Evolutionary conservation across 1,140 invertebrate genomes (phyloP).

Genomic region (Drosophila parvula): DNA sequence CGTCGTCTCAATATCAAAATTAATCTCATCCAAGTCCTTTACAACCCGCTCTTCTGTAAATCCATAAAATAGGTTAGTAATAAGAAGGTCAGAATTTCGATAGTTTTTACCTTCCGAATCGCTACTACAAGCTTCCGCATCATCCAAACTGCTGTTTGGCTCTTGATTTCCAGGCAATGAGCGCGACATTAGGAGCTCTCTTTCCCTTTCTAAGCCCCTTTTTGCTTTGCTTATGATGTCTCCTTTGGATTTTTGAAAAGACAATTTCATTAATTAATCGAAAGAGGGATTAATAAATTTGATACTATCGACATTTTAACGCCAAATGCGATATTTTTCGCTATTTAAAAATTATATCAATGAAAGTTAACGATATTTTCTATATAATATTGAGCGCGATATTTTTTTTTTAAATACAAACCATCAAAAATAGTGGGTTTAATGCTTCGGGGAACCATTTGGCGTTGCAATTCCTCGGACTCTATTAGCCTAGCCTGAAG

Average conservation of each 20-base stretch:
- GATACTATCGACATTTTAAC: no score
- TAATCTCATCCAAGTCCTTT: slow-evolving; percentile 92
- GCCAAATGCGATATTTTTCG: no score
- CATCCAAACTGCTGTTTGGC: slow-evolving; percentile 86
- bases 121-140: slow-evolving; percentile 80
- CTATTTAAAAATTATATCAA: no score
- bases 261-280: background rate
- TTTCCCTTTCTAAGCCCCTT: slow-evolving; percentile 85
- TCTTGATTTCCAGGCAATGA: slow-evolving; percentile 71
- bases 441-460: slow-evolving; percentile 84
- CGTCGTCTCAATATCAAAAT: slow-evolving; percentile 96
- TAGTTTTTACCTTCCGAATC: slow-evolving; percentile 84
- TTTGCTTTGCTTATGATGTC: slow-evolving; percentile 86
- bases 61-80: no score
- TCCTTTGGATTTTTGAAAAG: slow-evolving; percentile 22
- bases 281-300: no score
- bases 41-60: slow-evolving; percentile 83
- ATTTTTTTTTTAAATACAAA: slow-evolving; percentile 6
- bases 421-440: slow-evolving; percentile 50
- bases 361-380: no score
- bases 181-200: slow-evolving; percentile 66
- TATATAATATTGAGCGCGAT: background rate
- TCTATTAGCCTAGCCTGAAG: slow-evolving; percentile 94
- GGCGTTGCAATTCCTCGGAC: slow-evolving; percentile 93
- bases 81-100: background rate